A percentile compares a stretch with the other conserved stretches of the same genome.
Evolutionary conservation across 2,888 invertebrate genomes (phyloP).

Genomic region (Orthosia gothica): DNA sequence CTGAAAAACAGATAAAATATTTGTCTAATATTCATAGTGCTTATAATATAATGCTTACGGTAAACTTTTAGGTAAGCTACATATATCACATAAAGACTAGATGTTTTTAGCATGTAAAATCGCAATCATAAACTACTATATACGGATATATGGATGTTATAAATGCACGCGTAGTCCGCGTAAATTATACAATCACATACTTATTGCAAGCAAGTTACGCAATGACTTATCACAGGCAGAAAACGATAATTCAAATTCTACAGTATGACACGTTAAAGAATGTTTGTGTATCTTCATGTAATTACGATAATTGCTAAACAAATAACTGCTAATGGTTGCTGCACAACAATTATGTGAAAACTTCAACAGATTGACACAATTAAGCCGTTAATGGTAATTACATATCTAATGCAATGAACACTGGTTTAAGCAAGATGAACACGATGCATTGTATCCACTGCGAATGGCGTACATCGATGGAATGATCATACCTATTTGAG

Average conservation of each 20-base stretch:
- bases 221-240: too few relatives aligned
- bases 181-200: too few relatives aligned
- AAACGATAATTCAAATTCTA: background rate
- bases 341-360: slow-evolving; percentile 43
- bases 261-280: background rate
- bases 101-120: background rate
- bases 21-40: slow-evolving; percentile 47
- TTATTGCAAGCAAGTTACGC: too few relatives aligned
- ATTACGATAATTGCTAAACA: slow-evolving; percentile 39
- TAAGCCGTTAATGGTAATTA: slow-evolving; percentile 31
- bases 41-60: slow-evolving; percentile 58
- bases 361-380: slow-evolving; percentile 34
- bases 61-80: slow-evolving; percentile 22
- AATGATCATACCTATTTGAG: slow-evolving; percentile 34
- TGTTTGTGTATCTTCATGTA: slow-evolving; percentile 26
- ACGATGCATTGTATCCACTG: slow-evolving; percentile 11
- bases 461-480: slow-evolving; percentile 14
- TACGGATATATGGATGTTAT: too few relatives aligned
- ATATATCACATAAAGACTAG: slow-evolving; percentile 30
- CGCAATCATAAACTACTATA: background rate
- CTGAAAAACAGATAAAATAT: slow-evolving; percentile 39
- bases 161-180: background rate
- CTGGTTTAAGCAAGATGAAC: background rate
- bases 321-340: slow-evolving; percentile 52
- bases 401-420: slow-evolving; percentile 25